Conservation (phyloP, 2,113 vertebrate genomes). For the Siniperca chuatsi region DNA sequence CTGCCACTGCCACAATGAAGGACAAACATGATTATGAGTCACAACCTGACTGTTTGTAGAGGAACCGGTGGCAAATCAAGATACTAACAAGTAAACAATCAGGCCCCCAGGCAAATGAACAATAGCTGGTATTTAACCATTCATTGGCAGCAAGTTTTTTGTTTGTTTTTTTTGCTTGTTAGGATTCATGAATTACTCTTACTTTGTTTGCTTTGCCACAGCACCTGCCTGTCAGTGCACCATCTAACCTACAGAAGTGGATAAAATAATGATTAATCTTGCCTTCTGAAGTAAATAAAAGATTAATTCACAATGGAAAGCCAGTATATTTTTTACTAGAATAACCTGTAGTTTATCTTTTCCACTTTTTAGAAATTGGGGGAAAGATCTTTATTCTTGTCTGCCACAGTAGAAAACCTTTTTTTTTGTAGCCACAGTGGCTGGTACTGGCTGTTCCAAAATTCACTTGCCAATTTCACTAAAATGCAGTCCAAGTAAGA, state of each 20-base stretch:
- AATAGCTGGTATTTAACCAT: constrained; percentile 42
- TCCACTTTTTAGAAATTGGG: background rate
- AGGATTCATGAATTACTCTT: background rate
- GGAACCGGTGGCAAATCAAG: constrained; percentile 23
- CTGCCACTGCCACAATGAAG: constrained; percentile 43
- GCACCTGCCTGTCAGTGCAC: background rate
- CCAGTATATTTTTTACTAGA: background rate
- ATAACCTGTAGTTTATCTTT: background rate
- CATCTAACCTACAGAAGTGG: background rate
- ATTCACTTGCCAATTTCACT: background rate
- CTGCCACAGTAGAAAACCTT: background rate
- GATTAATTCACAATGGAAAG: background rate
- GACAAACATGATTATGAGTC: constrained; percentile 56
- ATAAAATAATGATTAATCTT: background rate
- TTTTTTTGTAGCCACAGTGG: background rate
- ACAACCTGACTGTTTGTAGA: constrained; percentile 39
- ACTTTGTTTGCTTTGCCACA: background rate
- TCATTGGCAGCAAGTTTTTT: background rate
- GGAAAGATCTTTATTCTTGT: background rate
- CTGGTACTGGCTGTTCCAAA: background rate
- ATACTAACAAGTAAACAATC: constrained; percentile 38
- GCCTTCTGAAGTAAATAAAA: background rate
- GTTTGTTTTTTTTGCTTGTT: background rate
- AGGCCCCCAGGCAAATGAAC: constrained; percentile 25
- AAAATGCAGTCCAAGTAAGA: background rate